phyloP scores from a whole-genome alignment of 2,888 invertebrate genomes.

The Apodemia zela region DNA sequence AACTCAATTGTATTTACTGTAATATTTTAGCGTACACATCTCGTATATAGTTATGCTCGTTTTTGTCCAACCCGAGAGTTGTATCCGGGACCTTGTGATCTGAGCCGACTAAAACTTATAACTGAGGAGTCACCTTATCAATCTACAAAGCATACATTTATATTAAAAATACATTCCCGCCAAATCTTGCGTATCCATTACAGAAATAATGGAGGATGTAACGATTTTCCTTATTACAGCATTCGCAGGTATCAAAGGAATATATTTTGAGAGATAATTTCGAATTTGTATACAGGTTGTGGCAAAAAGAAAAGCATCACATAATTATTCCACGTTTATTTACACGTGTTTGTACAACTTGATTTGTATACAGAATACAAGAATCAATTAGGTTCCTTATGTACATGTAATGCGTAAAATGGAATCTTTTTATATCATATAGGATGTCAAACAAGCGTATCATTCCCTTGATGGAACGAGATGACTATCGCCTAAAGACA shows the following conservation, averaged over 20 bases:
- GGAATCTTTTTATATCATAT: too few relatives aligned
- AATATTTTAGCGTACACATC: too few relatives aligned
- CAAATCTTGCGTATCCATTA: background rate
- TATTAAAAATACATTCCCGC: background rate
- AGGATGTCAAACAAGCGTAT: too few relatives aligned
- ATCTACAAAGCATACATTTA: background rate
- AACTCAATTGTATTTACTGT: too few relatives aligned
- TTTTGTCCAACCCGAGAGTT: too few relatives aligned
- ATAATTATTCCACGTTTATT: constrained; percentile 1
- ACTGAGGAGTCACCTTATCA: too few relatives aligned
- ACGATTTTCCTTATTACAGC: background rate
- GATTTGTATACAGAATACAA: background rate
- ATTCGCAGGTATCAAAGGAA: constrained; percentile 1
- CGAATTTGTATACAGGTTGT: background rate
- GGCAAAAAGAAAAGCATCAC: background rate
- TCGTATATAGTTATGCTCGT: too few relatives aligned
- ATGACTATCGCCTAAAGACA: too few relatives aligned
- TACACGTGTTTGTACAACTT: background rate
- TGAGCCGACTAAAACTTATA: too few relatives aligned
- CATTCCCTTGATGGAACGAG: too few relatives aligned
- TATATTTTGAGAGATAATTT: constrained; percentile 1
- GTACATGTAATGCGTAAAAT: background rate
- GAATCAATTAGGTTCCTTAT: background rate
- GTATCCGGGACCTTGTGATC: too few relatives aligned
- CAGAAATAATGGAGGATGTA: background rate